These are phyloP conservation scores for Lycocorax pyrrhopterus DNA, from an alignment of 2,113 vertebrate genomes.

Conservation along the genomic window DNA sequence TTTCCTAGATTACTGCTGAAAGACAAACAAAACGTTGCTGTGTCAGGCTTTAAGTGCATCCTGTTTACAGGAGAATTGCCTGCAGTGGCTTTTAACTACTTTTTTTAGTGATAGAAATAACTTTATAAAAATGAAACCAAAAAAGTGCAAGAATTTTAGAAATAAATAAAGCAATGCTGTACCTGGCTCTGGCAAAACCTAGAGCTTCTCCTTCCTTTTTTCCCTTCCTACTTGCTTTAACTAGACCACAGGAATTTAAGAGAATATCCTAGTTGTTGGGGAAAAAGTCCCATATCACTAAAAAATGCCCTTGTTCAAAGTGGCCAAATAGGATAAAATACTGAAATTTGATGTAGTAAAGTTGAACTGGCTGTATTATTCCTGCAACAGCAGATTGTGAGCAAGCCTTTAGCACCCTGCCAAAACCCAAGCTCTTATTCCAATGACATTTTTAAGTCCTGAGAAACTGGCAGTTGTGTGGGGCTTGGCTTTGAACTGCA, in stretches of 20 bases:
- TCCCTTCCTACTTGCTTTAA: background rate
- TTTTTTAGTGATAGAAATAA: background rate
- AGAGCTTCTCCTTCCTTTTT: background rate
- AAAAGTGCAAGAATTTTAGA: background rate
- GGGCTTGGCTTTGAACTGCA: slow-evolving; percentile 1
- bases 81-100: background rate
- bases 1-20: background rate
- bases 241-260: background rate
- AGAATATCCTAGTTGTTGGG: background rate
- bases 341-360: background rate
- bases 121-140: background rate
- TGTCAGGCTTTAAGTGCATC: background rate
- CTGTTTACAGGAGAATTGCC: background rate
- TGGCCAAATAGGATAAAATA: background rate
- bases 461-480: slow-evolving; percentile 25
- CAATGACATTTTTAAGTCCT: background rate
- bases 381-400: background rate
- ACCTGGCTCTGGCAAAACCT: background rate
- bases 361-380: background rate
- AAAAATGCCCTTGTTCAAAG: background rate
- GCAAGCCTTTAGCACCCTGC: background rate
- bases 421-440: background rate
- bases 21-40: background rate
- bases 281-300: fast-evolving
- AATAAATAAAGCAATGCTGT: background rate